Evolutionary conservation across 2,797 vertebrate species (phyloP).

Genomic region (Euphonia xanthogaster): DNA sequence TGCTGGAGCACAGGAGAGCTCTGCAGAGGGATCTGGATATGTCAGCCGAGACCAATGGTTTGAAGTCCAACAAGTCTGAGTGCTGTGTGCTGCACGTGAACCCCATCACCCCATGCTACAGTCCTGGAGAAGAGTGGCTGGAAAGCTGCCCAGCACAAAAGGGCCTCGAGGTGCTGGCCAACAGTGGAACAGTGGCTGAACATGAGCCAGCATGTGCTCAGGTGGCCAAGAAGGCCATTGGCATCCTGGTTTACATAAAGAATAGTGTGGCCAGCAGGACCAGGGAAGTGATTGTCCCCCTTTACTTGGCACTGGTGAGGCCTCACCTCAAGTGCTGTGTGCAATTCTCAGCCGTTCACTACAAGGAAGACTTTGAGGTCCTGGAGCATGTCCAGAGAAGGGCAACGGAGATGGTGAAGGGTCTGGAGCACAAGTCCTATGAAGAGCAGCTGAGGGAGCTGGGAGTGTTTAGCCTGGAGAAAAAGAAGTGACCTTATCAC

Average conservation of each 20-base stretch:
- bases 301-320: background rate
- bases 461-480: background rate
- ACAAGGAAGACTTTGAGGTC: background rate
- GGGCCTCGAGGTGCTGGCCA: accelerated
- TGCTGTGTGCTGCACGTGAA: accelerated
- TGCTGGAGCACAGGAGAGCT: background rate
- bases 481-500: background rate
- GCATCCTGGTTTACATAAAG: background rate
- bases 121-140: background rate
- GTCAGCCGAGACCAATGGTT: accelerated
- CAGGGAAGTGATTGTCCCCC: background rate
- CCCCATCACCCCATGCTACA: background rate
- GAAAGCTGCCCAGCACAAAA: background rate
- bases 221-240: background rate
- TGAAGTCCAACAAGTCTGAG: background rate
- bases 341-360: accelerated
- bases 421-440: background rate
- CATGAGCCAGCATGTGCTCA: background rate
- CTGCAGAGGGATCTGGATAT: background rate
- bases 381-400: background rate
- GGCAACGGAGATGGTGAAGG: background rate
- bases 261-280: background rate
- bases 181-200: background rate
- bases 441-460: background rate
- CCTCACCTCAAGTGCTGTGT: accelerated